Evolutionary conservation across 2,888 invertebrate species (phyloP).

Genomic region (Eumacrocentrus americanus): DNA sequence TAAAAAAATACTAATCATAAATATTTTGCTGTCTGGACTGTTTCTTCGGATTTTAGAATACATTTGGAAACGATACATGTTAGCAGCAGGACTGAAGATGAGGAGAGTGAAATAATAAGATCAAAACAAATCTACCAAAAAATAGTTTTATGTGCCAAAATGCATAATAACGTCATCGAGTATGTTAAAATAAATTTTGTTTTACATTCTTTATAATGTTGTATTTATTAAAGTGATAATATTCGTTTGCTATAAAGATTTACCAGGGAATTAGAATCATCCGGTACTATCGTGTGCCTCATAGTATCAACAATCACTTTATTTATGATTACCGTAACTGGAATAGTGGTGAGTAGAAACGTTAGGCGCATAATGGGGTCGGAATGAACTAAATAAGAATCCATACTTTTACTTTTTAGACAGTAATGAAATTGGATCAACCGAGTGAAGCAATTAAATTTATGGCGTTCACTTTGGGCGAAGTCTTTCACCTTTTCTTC

Average conservation of each 20-base stretch:
- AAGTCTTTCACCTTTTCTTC: slow-evolving; percentile 33
- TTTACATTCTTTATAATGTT: not conserved
- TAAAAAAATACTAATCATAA: not conserved
- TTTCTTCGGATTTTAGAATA: not conserved
- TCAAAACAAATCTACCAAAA: not conserved
- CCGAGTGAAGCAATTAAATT: slow-evolving; percentile 26
- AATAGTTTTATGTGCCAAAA: not conserved
- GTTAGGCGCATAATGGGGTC: not conserved
- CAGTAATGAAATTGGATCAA: slow-evolving; percentile 28
- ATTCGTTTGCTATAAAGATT: slow-evolving; percentile 15
- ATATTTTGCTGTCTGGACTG: not conserved
- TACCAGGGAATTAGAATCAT: slow-evolving; percentile 25
- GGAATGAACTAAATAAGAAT: not conserved
- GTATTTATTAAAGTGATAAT: not conserved
- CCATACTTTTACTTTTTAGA: slow-evolving; percentile 8
- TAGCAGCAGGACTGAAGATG: not conserved
- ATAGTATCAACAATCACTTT: slow-evolving; percentile 29
- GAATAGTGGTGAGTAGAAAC: slow-evolving; percentile 29
- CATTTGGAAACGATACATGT: not conserved
- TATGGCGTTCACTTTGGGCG: slow-evolving; percentile 27
- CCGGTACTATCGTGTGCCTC: slow-evolving; percentile 25
- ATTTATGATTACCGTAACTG: slow-evolving; percentile 33
- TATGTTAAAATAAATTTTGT: not conserved
- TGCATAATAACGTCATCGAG: slow-evolving; percentile 6
- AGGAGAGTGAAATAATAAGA: not conserved